Evolutionary conservation across 2,888 invertebrate species (phyloP).

Genomic region (Zygaena filipendulae): DNA sequence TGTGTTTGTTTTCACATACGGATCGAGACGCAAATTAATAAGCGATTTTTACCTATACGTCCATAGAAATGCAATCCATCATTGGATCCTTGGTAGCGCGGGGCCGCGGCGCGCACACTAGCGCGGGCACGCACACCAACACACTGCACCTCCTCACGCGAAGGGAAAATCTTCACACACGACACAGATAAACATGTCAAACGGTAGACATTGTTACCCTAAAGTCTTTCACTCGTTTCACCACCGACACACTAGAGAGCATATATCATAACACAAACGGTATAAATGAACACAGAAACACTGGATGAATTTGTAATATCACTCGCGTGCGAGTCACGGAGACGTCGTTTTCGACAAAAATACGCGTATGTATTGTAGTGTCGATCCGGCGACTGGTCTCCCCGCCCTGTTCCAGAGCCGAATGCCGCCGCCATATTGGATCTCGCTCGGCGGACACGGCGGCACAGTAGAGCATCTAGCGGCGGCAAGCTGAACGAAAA

Average conservation of each 20-base stretch:
- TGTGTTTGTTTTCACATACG: no score
- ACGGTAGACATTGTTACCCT: conserved; percentile 67
- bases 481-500: conserved; percentile 30
- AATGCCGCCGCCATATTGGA: conserved; percentile 66
- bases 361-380: conserved; percentile 61
- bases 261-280: conserved; percentile 57
- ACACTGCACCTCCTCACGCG: conserved; percentile 62
- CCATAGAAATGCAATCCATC: conserved; percentile 66
- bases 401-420: conserved; percentile 66
- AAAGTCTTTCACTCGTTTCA: conserved; percentile 63
- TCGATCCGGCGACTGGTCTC: conserved; percentile 62
- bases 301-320: conserved; percentile 54
- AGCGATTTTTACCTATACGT: conserved; percentile 62
- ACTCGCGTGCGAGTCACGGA: conserved; percentile 63
- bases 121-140: conserved; percentile 48
- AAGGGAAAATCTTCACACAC: conserved; percentile 70
- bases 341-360: conserved; percentile 55
- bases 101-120: conserved; percentile 47
- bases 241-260: conserved; percentile 50
- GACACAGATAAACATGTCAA: conserved; percentile 70
- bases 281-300: conserved; percentile 54
- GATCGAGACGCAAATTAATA: conserved; percentile 33
- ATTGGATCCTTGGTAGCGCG: conserved; percentile 55
- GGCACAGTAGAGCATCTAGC: conserved; percentile 48
- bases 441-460: conserved; percentile 30